These are phyloP conservation scores for Steinernema feltiae DNA, from an alignment of 1,140 invertebrate species.

Conservation along the genomic window DNA sequence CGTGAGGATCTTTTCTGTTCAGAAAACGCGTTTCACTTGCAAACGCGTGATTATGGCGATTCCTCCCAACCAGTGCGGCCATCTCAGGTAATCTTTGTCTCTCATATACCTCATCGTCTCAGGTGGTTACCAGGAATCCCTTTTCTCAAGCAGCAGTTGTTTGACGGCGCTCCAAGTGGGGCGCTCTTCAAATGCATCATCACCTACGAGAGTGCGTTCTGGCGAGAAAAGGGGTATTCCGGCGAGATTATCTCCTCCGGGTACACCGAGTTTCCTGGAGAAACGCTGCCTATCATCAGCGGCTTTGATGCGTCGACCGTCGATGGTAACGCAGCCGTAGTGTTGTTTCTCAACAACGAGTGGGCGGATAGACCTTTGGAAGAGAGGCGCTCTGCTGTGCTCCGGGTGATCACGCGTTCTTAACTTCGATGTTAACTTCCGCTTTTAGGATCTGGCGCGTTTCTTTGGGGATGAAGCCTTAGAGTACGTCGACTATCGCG, in stretches of 20 bases:
- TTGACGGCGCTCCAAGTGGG: slow-evolving; percentile 17
- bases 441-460: slow-evolving; percentile 23
- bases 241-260: slow-evolving; percentile 31
- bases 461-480: slow-evolving; percentile 23
- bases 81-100: too few relatives aligned
- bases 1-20: too few relatives aligned
- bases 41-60: slow-evolving; percentile 26
- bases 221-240: slow-evolving; percentile 28
- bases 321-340: slow-evolving; percentile 23
- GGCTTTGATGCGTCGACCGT: slow-evolving; percentile 27
- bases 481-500: slow-evolving; percentile 50
- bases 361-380: slow-evolving; percentile 15
- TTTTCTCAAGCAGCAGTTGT: slow-evolving; percentile 17
- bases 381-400: slow-evolving; percentile 16
- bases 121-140: slow-evolving; percentile 15
- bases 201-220: slow-evolving; percentile 32
- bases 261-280: slow-evolving; percentile 18
- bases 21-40: slow-evolving; percentile 23
- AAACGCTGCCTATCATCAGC: slow-evolving; percentile 19
- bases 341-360: slow-evolving; percentile 23
- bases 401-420: not conserved
- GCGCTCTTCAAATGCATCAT: slow-evolving; percentile 34
- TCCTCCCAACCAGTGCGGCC: slow-evolving; percentile 26
- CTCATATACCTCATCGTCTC: too few relatives aligned
- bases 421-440: not conserved